A percentile compares a stretch with the other conserved stretches of the same genome.
These are phyloP conservation scores for Heliocidaris tuberculata DNA, from an alignment of 35 echinoderm and acorn worm species.

Conservation along the genomic window DNA sequence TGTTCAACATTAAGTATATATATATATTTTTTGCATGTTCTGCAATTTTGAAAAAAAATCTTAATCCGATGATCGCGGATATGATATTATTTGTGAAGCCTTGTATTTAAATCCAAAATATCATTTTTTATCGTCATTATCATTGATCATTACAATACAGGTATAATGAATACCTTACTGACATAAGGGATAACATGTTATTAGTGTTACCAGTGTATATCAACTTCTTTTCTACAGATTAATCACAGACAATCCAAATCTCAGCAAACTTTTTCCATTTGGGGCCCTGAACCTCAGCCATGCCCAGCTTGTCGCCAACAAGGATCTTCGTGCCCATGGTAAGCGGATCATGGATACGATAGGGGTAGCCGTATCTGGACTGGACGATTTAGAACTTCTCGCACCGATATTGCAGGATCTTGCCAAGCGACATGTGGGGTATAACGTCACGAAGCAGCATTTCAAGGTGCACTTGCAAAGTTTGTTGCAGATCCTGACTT, in stretches of 20 bases:
- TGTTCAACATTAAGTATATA: too few relatives aligned
- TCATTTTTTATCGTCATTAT: too few relatives aligned
- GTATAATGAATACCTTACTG: too few relatives aligned
- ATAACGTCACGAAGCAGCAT: conserved; percentile 46
- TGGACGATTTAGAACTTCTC: conserved; percentile 52
- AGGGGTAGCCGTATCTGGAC: conserved; percentile 50
- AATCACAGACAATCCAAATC: conserved; percentile 33
- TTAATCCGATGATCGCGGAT: too few relatives aligned
- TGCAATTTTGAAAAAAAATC: too few relatives aligned
- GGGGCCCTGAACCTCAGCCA: conserved; percentile 50
- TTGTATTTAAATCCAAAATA: too few relatives aligned
- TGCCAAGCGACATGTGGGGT: conserved; percentile 40
- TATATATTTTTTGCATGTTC: too few relatives aligned
- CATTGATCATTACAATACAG: too few relatives aligned
- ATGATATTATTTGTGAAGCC: too few relatives aligned
- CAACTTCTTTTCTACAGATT: background rate
- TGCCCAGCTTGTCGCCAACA: conserved; percentile 43
- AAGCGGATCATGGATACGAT: conserved; percentile 59
- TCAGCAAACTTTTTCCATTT: conserved; percentile 54
- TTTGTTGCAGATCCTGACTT: background rate
- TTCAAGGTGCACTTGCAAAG: conserved; percentile 32
- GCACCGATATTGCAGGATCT: conserved; percentile 52
- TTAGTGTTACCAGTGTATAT: background rate
- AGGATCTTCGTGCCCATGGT: conserved; percentile 38
- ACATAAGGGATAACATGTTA: background rate